These are phyloP conservation scores for Mormoops blainvillei DNA, from an alignment of 2,113 vertebrate genomes.

Conservation along the genomic window DNA sequence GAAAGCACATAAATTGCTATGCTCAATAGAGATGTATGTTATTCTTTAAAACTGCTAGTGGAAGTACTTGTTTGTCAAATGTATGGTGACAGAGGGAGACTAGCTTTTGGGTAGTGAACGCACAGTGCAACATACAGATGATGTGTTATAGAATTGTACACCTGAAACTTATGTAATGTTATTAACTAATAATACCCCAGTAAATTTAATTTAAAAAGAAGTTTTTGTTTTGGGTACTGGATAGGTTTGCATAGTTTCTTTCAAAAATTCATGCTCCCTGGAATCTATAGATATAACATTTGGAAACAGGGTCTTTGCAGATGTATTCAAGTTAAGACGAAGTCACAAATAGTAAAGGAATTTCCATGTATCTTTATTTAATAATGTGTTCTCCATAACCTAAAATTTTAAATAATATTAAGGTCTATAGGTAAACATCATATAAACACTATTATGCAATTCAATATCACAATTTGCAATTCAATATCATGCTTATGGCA, in stretches of 20 bases:
- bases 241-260: not conserved
- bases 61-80: not conserved
- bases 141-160: not conserved
- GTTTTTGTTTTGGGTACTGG: not conserved
- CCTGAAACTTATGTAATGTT: not conserved
- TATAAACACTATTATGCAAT: not conserved
- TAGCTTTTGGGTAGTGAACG: not conserved
- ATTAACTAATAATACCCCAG: not conserved
- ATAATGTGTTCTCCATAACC: not conserved
- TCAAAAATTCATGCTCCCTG: not conserved
- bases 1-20: not conserved
- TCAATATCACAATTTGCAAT: not conserved
- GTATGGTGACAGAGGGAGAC: not conserved
- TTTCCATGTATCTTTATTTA: not conserved
- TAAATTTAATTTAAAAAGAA: not conserved
- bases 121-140: not conserved
- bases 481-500: not conserved
- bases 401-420: not conserved
- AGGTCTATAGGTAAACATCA: not conserved
- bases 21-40: not conserved
- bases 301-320: not conserved
- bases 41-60: not conserved
- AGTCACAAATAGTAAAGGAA: not conserved
- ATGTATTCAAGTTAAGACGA: not conserved
- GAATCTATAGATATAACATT: not conserved